Conservation (phyloP, 2,113 vertebrate species). For the Phoxinus phoxinus region DNA sequence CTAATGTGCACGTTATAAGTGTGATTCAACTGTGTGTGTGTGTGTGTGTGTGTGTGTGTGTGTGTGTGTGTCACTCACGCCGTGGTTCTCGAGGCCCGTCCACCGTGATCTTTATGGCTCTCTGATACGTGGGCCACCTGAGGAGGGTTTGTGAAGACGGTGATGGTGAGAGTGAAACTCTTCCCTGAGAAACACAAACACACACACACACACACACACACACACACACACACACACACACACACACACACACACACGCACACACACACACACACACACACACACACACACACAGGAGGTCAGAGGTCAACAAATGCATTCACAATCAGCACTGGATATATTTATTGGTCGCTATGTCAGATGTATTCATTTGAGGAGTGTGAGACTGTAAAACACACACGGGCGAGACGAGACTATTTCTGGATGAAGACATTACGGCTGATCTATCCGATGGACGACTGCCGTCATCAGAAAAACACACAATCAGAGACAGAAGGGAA, state of each 20-base stretch:
- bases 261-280: constrained; percentile 26
- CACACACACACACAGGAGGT: constrained; percentile 25
- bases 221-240: constrained; percentile 20
- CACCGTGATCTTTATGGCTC: constrained; percentile 97
- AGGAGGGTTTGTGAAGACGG: constrained; percentile 95
- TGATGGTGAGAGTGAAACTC: constrained; percentile 98
- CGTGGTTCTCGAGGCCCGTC: constrained; percentile 94
- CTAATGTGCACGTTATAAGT: no score
- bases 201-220: constrained; percentile 27
- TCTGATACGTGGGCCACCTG: constrained; percentile 96
- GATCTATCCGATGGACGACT: neutral
- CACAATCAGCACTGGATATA: neutral
- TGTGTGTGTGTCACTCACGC: constrained; percentile 80
- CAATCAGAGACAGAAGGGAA: neutral
- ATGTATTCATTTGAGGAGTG: neutral
- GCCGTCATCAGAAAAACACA: neutral
- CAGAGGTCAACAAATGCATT: neutral
- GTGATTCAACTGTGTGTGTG: neutral
- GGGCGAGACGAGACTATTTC: neutral
- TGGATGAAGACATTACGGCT: constrained; percentile 6
- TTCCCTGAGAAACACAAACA: constrained; percentile 80
- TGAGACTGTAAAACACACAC: neutral
- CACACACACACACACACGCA: no score
- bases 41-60: neutral
- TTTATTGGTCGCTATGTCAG: neutral